phyloP scores from a whole-genome alignment of 2,113 vertebrate species.

The Notothenia coriiceps region DNA sequence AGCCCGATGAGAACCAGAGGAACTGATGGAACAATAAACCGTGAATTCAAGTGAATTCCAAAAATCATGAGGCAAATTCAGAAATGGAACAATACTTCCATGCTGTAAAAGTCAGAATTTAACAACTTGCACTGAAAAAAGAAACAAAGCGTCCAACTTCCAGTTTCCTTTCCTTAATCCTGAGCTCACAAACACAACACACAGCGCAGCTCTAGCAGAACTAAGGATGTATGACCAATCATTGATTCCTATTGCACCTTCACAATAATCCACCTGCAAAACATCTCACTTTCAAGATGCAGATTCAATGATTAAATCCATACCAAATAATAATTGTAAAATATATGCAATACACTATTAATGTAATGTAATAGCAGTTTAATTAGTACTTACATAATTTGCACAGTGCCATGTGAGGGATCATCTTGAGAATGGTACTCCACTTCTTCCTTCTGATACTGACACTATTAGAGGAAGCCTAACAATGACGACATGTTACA shows the following conservation, averaged over 20 bases:
- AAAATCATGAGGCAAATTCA: not conserved
- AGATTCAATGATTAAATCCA: not conserved
- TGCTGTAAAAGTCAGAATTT: too few species aligned
- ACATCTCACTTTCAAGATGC: not conserved
- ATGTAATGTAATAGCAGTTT: not conserved
- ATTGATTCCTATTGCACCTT: not conserved
- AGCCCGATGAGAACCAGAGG: conserved; percentile 67
- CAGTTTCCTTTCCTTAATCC: not conserved
- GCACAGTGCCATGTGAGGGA: conserved; percentile 65
- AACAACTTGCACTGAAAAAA: not conserved
- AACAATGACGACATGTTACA: not conserved
- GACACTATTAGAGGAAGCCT: conserved; percentile 58
- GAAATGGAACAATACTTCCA: not conserved
- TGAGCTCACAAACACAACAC: not conserved
- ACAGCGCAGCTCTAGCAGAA: not conserved
- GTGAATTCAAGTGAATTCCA: too few species aligned
- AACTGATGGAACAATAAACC: conserved; percentile 53
- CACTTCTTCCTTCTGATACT: conserved; percentile 39
- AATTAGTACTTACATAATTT: conserved; percentile 70
- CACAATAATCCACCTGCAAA: not conserved
- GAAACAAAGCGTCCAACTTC: not conserved
- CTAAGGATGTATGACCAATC: too few species aligned
- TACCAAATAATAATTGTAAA: not conserved
- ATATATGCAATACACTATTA: not conserved
- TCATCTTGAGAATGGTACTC: conserved; percentile 49